phyloP scores from a whole-genome alignment of 2,113 vertebrate genomes.

The Phylloscopus trochiloides region DNA sequence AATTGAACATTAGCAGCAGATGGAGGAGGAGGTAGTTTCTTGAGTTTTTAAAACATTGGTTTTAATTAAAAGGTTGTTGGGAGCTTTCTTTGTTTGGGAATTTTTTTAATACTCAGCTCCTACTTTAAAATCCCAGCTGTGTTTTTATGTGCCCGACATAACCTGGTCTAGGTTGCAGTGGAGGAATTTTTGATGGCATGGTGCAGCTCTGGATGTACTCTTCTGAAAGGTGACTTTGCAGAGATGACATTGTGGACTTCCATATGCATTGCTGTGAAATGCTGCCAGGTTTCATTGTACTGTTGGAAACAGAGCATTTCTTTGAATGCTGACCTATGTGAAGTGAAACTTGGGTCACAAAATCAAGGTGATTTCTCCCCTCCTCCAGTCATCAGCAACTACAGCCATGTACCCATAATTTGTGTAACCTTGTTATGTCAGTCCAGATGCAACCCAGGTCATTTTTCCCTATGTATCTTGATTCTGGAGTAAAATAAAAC shows the following conservation, averaged over 20 bases:
- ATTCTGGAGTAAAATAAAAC: neutral
- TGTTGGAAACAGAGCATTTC: neutral
- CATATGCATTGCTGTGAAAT: neutral
- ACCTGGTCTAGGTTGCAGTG: neutral
- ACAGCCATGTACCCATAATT: neutral
- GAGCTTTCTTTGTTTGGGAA: neutral
- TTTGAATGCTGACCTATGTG: neutral
- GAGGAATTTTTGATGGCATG: neutral
- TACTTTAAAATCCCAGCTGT: neutral
- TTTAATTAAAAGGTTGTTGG: neutral
- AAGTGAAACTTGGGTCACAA: neutral
- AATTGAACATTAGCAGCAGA: neutral
- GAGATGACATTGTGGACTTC: neutral
- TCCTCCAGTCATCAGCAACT: neutral
- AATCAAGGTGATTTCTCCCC: neutral
- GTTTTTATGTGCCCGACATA: neutral
- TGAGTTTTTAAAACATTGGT: neutral
- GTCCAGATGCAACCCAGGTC: neutral
- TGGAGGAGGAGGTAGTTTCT: neutral
- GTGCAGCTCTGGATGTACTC: neutral
- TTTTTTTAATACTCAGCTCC: neutral
- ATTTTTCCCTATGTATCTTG: neutral
- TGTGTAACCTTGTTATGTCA: neutral
- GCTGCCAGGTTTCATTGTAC: neutral
- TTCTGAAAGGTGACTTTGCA: constrained; percentile 8